Percentiles rank a stretch among this genome's conserved stretches.
phyloP scores from a whole-genome alignment of 2,113 vertebrate genomes.

The Oceanites oceanicus region DNA sequence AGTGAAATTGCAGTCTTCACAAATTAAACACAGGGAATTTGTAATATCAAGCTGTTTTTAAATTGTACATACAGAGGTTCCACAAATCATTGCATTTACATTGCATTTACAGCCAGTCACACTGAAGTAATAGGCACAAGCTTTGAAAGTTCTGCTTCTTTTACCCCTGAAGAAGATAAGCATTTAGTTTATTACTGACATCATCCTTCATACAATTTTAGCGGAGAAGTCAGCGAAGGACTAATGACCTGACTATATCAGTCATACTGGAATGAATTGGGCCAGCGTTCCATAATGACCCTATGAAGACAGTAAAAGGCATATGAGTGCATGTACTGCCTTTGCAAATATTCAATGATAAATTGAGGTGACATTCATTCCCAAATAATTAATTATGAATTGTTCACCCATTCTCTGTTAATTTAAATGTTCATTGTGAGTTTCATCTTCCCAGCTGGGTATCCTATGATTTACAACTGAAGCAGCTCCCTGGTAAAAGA shows the following conservation, averaged over 20 bases:
- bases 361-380: slow-evolving; percentile 52
- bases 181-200: not conserved
- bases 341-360: slow-evolving; percentile 43
- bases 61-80: not conserved
- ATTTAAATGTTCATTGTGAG: slow-evolving; percentile 44
- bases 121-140: not conserved
- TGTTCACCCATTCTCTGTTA: slow-evolving; percentile 45
- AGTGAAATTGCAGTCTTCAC: not conserved
- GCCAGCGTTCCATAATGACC: not conserved
- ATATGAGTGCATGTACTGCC: not conserved
- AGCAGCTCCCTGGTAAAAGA: not conserved
- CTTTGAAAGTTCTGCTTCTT: not conserved
- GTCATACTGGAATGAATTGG: not conserved
- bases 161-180: not conserved
- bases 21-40: not conserved
- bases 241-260: not conserved
- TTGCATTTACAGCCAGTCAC: not conserved
- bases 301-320: not conserved
- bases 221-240: not conserved
- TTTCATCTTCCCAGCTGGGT: slow-evolving; percentile 37
- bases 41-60: not conserved
- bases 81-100: not conserved
- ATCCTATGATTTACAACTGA: slow-evolving; percentile 26
- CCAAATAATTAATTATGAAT: slow-evolving; percentile 63
- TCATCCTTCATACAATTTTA: not conserved